A percentile compares a stretch with the other conserved stretches of the same genome.
phyloP scores from a whole-genome alignment of 2,888 invertebrate species.

The Phlogophora meticulosa region DNA sequence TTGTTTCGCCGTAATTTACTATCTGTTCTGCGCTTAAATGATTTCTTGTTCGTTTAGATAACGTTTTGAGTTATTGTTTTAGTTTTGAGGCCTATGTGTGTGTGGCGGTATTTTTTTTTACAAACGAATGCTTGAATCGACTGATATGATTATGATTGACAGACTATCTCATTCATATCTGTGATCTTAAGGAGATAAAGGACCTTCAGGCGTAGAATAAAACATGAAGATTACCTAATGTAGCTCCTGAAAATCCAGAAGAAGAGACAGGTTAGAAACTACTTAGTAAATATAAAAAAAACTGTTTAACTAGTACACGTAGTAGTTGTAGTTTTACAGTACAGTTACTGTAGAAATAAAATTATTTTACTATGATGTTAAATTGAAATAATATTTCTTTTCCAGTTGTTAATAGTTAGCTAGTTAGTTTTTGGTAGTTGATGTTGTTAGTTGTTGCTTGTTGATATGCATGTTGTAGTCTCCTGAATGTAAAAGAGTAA shows the following conservation, averaged over 20 bases:
- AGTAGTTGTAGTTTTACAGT: too few relatives aligned
- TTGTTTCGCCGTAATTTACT: constrained; percentile 63
- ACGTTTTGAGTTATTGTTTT: constrained; percentile 37
- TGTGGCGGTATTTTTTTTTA: neutral
- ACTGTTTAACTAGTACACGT: too few relatives aligned
- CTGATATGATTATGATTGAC: constrained; percentile 3
- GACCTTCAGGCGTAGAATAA: neutral
- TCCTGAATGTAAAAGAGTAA: too few relatives aligned
- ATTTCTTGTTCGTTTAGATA: constrained; percentile 53
- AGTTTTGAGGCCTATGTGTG: constrained; percentile 10
- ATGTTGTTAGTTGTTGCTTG: too few relatives aligned
- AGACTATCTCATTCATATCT: neutral
- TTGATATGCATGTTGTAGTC: too few relatives aligned
- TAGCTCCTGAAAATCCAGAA: neutral
- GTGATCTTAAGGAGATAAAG: constrained; percentile 2
- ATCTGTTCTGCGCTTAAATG: constrained; percentile 53
- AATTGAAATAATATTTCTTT: too few relatives aligned
- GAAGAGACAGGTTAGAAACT: neutral
- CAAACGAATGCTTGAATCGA: constrained; percentile 1
- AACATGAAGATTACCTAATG: neutral
- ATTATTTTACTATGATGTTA: too few relatives aligned
- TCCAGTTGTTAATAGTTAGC: too few relatives aligned
- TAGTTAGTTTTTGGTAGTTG: too few relatives aligned
- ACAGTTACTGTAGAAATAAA: too few relatives aligned
- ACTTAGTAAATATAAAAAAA: too few relatives aligned